Evolutionary conservation across 92 coral and sea anemone species (phyloP).

Genomic region (Meandrina meandrites): DNA sequence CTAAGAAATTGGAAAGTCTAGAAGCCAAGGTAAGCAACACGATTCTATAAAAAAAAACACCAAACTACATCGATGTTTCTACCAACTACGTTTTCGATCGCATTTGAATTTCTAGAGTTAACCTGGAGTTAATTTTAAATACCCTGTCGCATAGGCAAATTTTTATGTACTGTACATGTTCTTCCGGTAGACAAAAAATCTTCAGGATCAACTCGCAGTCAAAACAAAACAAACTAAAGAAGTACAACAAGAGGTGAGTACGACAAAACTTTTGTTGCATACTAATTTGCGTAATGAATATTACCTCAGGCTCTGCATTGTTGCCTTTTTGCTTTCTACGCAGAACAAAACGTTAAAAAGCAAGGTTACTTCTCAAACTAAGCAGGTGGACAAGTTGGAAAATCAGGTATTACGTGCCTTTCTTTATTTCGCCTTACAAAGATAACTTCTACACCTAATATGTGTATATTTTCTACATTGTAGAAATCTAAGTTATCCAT

Average conservation of each 20-base stretch:
- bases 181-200: slow-evolving; percentile 61
- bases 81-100: not conserved
- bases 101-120: not conserved
- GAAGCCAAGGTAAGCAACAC: slow-evolving; percentile 48
- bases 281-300: not conserved
- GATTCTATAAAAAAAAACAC: not conserved
- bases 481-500: slow-evolving; percentile 56
- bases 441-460: not conserved
- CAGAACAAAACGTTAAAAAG: slow-evolving; percentile 74
- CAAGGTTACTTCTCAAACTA: slow-evolving; percentile 71
- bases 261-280: not conserved
- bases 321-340: not conserved
- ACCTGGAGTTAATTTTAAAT: no score
- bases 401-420: slow-evolving; percentile 54
- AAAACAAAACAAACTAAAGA: slow-evolving; percentile 91
- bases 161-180: not conserved
- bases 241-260: slow-evolving; percentile 87
- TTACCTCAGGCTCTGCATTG: not conserved
- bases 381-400: slow-evolving; percentile 66
- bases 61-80: not conserved
- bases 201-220: slow-evolving; percentile 81
- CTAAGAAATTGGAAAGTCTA: slow-evolving; percentile 35
- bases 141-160: no score
- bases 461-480: not conserved
- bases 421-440: not conserved